Evolutionary conservation across 2,113 vertebrate species (phyloP), one percentile per base, ranked within the genome.

Genomic region (Pipra filicauda): DNA sequence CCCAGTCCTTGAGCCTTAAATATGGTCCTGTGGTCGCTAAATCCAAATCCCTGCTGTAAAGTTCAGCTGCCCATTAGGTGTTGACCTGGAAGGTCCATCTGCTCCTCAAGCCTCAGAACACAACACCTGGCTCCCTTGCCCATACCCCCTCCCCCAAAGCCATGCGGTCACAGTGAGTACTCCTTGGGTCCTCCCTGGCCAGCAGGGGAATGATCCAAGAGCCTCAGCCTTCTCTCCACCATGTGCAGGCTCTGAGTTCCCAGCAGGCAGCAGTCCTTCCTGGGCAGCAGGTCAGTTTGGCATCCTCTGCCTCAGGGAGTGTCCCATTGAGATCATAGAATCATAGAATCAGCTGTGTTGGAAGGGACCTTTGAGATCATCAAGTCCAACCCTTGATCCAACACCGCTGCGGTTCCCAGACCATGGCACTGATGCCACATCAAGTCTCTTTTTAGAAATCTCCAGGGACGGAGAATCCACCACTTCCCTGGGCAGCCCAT

Each of bases 141-240:
- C 51, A 8, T 6, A 48, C 3, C 5, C 3, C 76, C 5, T 39
- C 2, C 9, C 15, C 20, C 5, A 54, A 27, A 64, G 9, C 12
- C 4, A 1, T 12, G 11, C 8, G 21, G 30, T 31, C 17, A 64
- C 1, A 2, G 11, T 1, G 67, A 31, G 16, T 14, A 24, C 2
- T 15, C 9, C 23, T 26, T n/a, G 58, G 14, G 14, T 51, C 28
- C 75, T 74, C 10, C 33, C 28, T 43, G 33, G 15, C 41, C 5
- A 61, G 10, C 15, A 39, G 14, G 5, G 9, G 39, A 91, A 20
- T 14, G 14, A 24, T 28, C 13, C 4, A 8, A 70, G 13, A 61
- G 39, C 41, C 57, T 65, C 4, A 12, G 49, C 18, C 17, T 43
- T 64, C 24, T 26, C n/a, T 51, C 46, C 30, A 33, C 4, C 5